Evolutionary conservation across 2,888 invertebrate genomes (phyloP).

Genomic region (Cecidostiba fungosa): DNA sequence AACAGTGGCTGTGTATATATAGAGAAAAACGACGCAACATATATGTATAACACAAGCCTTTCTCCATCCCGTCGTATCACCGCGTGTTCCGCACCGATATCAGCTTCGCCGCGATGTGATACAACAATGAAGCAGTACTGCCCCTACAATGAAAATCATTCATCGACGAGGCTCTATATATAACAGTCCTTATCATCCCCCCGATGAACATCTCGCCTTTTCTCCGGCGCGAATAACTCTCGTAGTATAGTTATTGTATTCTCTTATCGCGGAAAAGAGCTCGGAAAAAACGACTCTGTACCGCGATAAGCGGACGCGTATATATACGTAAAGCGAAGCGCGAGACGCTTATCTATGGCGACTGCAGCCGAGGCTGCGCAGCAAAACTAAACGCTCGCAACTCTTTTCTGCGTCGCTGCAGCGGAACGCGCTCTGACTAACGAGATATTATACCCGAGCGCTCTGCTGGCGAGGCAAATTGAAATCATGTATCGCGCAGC

Average conservation of each 20-base stretch:
- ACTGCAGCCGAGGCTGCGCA: background rate
- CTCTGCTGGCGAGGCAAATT: background rate
- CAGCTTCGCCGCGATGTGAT: too few relatives aligned
- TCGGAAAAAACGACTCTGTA: background rate
- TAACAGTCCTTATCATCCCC: background rate
- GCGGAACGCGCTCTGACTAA: background rate
- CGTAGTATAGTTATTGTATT: background rate
- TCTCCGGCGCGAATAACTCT: background rate
- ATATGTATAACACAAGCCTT: background rate
- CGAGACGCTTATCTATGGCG: background rate
- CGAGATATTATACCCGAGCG: background rate
- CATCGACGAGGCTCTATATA: background rate
- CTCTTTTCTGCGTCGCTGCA: background rate
- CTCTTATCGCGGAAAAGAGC: background rate
- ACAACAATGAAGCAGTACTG: background rate
- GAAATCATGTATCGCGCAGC: background rate
- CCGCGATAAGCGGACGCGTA: background rate
- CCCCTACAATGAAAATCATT: background rate
- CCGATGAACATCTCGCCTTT: background rate
- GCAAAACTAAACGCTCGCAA: background rate
- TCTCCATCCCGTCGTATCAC: background rate
- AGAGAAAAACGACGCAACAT: background rate
- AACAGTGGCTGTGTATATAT: background rate
- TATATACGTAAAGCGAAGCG: background rate
- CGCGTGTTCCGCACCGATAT: too few relatives aligned